Evolutionary conservation across 2,888 invertebrate species (phyloP), one percentile per base, ranked within the genome.

Genomic region (Minunthozetes semirufus): DNA sequence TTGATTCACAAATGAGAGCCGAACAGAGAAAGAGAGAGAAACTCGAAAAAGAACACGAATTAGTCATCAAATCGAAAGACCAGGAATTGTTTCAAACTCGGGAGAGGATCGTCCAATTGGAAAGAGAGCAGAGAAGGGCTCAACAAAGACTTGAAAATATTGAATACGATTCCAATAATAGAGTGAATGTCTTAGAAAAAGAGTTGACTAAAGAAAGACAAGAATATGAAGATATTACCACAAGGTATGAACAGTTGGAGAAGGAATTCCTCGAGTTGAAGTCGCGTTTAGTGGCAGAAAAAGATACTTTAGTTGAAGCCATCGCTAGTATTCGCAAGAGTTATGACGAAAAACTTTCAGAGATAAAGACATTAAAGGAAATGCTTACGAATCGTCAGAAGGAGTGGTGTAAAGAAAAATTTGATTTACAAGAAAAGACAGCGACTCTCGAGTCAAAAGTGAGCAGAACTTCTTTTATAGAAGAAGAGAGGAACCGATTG

Each of bases 261-360:
- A 92, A 93, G 82, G 92, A 93, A 80, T 91, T 91, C 79, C 90
- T 92, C 0, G 87, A 91, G 0, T 89, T 90, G 77, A 92, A 92
- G 83, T 89, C 91, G 9, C 88, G 91, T 81, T 84, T 92, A 4
- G 90, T 90, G 5, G 89, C 89, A 75, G 91, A 93, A 82, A 93
- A 91, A 81, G 90, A 92, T 83, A 87, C 88, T 79, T 85, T 92
- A 17, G 89, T 90, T 82, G 73, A 89, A 78, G 88, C 89, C 83
- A 81, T 89, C 68, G 81, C 84, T 71, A 86, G 86, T 75, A 83
- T 87, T 19, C 88, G 88, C 80, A 86, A 87, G 80, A 89, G 90
- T 79, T 82, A 88, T 77, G 86, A 84, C 77, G 84, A 86, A 72
- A 83, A 88, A 53, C 86, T 88, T 81, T 84, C 84, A 19, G 89